phyloP scores from a whole-genome alignment of 2,888 invertebrate species.

The Parapristionchus giblindavisi region DNA sequence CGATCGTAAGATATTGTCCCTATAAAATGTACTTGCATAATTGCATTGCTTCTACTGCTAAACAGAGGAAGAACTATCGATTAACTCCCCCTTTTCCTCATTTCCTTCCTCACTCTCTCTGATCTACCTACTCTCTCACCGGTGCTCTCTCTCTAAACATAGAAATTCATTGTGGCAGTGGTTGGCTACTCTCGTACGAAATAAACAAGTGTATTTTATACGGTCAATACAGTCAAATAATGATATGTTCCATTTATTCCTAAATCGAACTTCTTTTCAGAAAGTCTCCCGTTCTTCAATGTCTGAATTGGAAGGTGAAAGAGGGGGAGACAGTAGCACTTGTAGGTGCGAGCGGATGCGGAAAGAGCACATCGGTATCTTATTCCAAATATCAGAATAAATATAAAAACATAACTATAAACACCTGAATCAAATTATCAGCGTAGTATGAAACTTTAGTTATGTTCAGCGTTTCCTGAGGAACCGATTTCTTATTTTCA shows the following conservation, averaged over 20 bases:
- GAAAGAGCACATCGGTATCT: slow-evolving; percentile 57
- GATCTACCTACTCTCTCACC: too few species aligned
- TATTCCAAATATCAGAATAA: neutral
- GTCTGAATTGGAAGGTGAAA: slow-evolving; percentile 43
- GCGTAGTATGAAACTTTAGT: too few species aligned
- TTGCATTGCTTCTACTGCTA: too few species aligned
- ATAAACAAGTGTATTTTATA: neutral
- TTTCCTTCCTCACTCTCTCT: too few species aligned
- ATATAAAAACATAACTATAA: neutral
- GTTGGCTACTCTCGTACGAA: neutral
- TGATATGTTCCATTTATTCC: too few species aligned
- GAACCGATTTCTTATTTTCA: too few species aligned
- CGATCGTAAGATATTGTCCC: neutral
- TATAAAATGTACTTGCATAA: neutral
- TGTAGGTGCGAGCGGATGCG: slow-evolving; percentile 59
- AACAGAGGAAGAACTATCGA: too few species aligned
- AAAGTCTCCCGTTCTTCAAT: slow-evolving; percentile 30
- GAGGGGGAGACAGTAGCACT: slow-evolving; percentile 57
- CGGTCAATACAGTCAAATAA: too few species aligned
- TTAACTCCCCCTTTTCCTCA: too few species aligned
- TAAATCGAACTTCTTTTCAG: slow-evolving; percentile 10
- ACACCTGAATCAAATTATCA: too few species aligned
- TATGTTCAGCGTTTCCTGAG: too few species aligned
- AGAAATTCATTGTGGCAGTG: neutral
- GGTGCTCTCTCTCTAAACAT: neutral